Conservation (phyloP, 2,113 vertebrate species). For the Vicugna pacos region DNA sequence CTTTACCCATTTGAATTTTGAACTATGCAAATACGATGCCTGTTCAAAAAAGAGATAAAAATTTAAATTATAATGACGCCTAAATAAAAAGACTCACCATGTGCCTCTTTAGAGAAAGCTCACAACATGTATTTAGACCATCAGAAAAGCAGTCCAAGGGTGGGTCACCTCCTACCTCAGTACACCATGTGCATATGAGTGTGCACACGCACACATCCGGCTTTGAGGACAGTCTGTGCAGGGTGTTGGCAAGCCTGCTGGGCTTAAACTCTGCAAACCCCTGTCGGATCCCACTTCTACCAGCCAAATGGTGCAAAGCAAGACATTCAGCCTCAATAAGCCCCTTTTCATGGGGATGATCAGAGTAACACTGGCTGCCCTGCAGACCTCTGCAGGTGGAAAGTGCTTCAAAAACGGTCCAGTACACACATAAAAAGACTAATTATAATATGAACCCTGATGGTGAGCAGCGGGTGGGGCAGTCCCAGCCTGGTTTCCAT, state of each 20-base stretch:
- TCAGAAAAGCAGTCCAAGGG: background rate
- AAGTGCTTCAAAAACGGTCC: background rate
- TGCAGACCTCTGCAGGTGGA: background rate
- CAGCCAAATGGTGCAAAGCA: background rate
- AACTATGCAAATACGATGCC: background rate
- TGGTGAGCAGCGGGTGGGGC: background rate
- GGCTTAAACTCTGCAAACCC: background rate
- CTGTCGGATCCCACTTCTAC: background rate
- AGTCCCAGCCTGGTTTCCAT: background rate
- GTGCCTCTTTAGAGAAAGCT: background rate
- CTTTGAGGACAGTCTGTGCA: background rate
- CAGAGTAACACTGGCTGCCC: background rate
- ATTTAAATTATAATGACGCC: background rate
- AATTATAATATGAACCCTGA: background rate
- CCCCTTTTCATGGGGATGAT: background rate
- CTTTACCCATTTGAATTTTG: background rate
- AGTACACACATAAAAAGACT: background rate
- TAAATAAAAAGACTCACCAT: background rate
- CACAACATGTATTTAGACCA: background rate
- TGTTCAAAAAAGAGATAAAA: conserved; percentile 36
- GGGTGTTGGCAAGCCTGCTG: background rate
- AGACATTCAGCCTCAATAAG: background rate
- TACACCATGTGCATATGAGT: accelerated
- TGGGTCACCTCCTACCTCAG: background rate
- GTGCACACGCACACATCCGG: accelerated